These are phyloP conservation scores for Prunella himalayana DNA, from an alignment of 2,113 vertebrate species.

Conservation along the genomic window DNA sequence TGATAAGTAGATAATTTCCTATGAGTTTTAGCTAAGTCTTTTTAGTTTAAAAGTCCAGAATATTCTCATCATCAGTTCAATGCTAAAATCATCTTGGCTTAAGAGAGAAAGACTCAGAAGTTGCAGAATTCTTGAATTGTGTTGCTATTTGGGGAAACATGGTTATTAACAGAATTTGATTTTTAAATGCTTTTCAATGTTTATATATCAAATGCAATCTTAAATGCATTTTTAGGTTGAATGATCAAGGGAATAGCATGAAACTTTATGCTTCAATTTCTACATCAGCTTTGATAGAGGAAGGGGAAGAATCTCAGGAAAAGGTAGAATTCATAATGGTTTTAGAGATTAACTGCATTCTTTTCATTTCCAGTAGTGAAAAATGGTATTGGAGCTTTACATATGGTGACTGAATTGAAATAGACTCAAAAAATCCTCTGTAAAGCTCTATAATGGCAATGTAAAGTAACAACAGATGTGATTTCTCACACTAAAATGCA, in stretches of 20 bases:
- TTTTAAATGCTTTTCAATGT: background rate
- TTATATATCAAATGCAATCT: background rate
- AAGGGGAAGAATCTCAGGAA: background rate
- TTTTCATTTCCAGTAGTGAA: background rate
- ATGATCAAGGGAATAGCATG: background rate
- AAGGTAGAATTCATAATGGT: background rate
- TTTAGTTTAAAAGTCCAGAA: background rate
- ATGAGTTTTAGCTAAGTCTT: background rate
- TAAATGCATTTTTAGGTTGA: background rate
- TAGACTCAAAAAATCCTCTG: background rate
- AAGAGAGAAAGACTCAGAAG: background rate
- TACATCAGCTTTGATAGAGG: background rate
- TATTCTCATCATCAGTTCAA: background rate
- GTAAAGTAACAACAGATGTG: slow-evolving; percentile 50
- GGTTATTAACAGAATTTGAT: background rate
- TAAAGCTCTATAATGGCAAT: background rate
- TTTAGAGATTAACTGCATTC: background rate
- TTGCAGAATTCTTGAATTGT: background rate
- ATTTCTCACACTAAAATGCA: slow-evolving; percentile 23
- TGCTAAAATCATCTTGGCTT: background rate
- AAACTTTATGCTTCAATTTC: background rate
- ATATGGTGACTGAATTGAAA: background rate
- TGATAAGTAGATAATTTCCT: background rate
- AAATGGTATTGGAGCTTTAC: background rate
- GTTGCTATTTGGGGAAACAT: background rate